Evolutionary conservation across 2,888 invertebrate species (phyloP), one percentile per base, ranked within the genome.

Genomic region (Tortrix viridana): DNA sequence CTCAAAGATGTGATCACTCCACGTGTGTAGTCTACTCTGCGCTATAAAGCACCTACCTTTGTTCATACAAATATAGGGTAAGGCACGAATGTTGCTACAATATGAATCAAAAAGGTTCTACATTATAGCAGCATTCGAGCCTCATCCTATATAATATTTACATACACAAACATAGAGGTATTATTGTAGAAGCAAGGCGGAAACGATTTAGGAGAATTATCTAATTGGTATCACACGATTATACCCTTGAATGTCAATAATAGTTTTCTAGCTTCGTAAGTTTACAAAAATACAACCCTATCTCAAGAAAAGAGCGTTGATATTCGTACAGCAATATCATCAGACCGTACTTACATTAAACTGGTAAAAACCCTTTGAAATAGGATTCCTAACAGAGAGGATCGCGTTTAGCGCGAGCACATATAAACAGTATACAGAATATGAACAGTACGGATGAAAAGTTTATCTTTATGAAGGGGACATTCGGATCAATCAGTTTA

Each of bases 361-460:
- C 56, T 62, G 56, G 62, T 62, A 62, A 62, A 60, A 62, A 62
- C 48, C 44, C 58, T 63, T 63, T 63, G 63, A 63, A 58, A 63
- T 63, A 53, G 58, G 63, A 63, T 63, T 58, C 58, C 52, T 48
- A 53, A 22, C 58, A 53, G 58, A 53, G 41, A 57, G 56, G 53
- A 63, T 63, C 58, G 52, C 62, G 50, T 63, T 63, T 57, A 57
- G 57, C 52, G 57, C 47, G 58, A 50, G 56, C 46, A 58, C 57
- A 43, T 43, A 22, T 22, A 18, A 20, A 7, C 18, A 53, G 63
- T 48, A 48, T 3, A 63, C 53, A 32, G 58, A 47, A 20, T 20
- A 18, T 3, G 3, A 14, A 26, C 62, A 63, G 62, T 63, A 57
- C 0, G 49, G n/a, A 1, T 5, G 2, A 5, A 14, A 5, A n/a